Evolutionary conservation across 2,797 vertebrate genomes (phyloP).

Genomic region (Aulostomus chinensis): DNA sequence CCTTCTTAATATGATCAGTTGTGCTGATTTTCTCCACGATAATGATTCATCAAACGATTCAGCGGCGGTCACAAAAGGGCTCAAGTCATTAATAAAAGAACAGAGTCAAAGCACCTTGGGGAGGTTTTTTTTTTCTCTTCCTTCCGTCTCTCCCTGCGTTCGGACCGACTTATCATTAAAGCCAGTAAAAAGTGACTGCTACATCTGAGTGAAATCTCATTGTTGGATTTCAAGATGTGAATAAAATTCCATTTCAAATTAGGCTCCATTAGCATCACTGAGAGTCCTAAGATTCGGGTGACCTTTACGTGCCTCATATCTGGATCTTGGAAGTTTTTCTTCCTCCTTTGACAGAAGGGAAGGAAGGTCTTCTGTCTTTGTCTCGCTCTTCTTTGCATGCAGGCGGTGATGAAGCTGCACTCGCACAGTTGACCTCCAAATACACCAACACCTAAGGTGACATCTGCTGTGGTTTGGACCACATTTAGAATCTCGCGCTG

Average conservation of each 20-base stretch:
- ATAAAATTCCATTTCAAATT: slow-evolving; percentile 77
- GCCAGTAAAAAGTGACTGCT: slow-evolving; percentile 59
- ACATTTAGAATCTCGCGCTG: no score
- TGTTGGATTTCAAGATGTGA: slow-evolving; percentile 71
- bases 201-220: slow-evolving; percentile 71
- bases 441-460: slow-evolving; percentile 5
- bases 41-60: slow-evolving; percentile 76
- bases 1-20: slow-evolving; percentile 72
- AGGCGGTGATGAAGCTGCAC: slow-evolving; percentile 1
- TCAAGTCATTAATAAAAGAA: slow-evolving; percentile 83
- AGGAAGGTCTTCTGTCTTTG: slow-evolving; percentile 18
- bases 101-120: slow-evolving; percentile 76
- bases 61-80: slow-evolving; percentile 72
- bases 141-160: slow-evolving; percentile 17
- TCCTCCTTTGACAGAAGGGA: slow-evolving; percentile 27
- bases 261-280: slow-evolving; percentile 78
- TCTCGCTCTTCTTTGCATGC: slow-evolving; percentile 7
- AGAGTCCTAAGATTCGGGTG: slow-evolving; percentile 54
- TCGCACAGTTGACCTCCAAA: slow-evolving; percentile 30
- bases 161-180: slow-evolving; percentile 77
- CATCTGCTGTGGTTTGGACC: no score
- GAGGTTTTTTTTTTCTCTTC: slow-evolving; percentile 31
- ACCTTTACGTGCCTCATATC: slow-evolving; percentile 52
- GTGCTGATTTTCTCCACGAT: slow-evolving; percentile 70
- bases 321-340: slow-evolving; percentile 51